Evolutionary conservation across 30 jellyfish, hydroid and myxozoan species (phyloP).

Genomic region (Sanderia malayensis): DNA sequence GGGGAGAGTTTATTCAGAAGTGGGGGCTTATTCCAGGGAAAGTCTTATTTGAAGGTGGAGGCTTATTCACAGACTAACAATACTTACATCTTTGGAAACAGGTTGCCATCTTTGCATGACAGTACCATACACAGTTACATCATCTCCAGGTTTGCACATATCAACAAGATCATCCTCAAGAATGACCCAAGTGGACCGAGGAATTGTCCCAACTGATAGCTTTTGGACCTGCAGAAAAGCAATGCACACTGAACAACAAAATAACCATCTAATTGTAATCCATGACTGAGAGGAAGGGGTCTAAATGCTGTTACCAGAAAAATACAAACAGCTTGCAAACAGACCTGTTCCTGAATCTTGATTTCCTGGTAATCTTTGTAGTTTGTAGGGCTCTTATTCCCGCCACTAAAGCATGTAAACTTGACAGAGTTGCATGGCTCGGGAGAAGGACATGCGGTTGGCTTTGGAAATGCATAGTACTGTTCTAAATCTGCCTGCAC

Average conservation of each 20-base stretch:
- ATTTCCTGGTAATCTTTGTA: slow-evolving; percentile 98
- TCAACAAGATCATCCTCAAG: slow-evolving; percentile 99
- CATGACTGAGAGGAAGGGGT: too few relatives aligned
- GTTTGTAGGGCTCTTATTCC: slow-evolving; percentile 5
- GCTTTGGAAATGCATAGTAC: slow-evolving; percentile 61
- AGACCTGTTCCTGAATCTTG: slow-evolving; percentile 96
- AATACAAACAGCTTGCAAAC: too few relatives aligned
- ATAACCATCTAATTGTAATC: too few relatives aligned
- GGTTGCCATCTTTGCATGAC: slow-evolving; percentile 91
- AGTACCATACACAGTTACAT: slow-evolving; percentile 89
- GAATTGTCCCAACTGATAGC: slow-evolving; percentile 92
- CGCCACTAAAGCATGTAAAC: slow-evolving; percentile 44
- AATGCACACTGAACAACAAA: too few relatives aligned
- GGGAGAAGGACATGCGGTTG: slow-evolving; percentile 87
- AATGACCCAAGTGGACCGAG: slow-evolving; percentile 92
- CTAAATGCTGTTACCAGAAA: not conserved
- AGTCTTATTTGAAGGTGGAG: too few relatives aligned
- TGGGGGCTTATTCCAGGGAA: too few relatives aligned
- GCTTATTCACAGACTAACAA: too few relatives aligned
- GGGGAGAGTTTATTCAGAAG: too few relatives aligned
- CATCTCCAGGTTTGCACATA: slow-evolving; percentile 99
- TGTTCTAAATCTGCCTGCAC: slow-evolving; percentile 86
- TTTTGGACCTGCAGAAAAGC: slow-evolving; percentile 64
- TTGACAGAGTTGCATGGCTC: slow-evolving; percentile 88
- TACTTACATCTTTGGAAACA: slow-evolving; percentile 71